Base-by-base conservation (phyloP, 1,140 invertebrate species). In the Propsilocerus akamusi region DNA sequence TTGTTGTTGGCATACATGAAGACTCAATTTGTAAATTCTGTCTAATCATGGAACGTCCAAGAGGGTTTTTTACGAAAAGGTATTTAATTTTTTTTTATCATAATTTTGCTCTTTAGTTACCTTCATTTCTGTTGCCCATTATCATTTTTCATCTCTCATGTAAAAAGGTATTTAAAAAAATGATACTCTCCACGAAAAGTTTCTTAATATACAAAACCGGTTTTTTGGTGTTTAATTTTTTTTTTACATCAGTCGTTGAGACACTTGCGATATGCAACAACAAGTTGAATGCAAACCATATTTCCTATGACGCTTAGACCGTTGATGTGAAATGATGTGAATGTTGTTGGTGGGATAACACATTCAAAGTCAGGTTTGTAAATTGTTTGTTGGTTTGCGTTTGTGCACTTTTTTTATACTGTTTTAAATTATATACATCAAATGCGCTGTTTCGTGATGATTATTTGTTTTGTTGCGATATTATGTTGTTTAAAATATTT, bases 71-170 rank as follows among this genome's bases (percentile, higher is more conserved):
- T 41, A 41, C 34, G 5, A 41, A 41, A 41, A 41, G 34, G 34
- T 41, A 41, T 41, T 41, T 12, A n/a, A n/a, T n/a, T 30, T 30
- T 30, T 41, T 37, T n/a, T 41, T 41, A 41, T 41, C 12, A 41
- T 41, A n/a, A n/a, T n/a, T n/a, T n/a, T n/a, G n/a, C n/a, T n/a
- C n/a, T n/a, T n/a, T n/a, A n/a, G n/a, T 41, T 37, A 7, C n/a
- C 20, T 37, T 34, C 12, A 7, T 34, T 41, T 20, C 22, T 41
- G n/a, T n/a, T n/a, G n/a, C n/a, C n/a, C n/a, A n/a, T 41, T 41
- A 41, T 41, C 34, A 41, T 41, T 37, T 37, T 14, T 37, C 8
- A 20, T 22, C 22, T 41, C 22, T 20, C 32, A n/a, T 30, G n/a
- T 30, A 11, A 30, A 11, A 8, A 30, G 10, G n/a, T 11, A 30